Evolutionary conservation across 2,113 vertebrate genomes (phyloP), one percentile per base, ranked within the genome.

Genomic region (Phyllopteryx taeniolatus): DNA sequence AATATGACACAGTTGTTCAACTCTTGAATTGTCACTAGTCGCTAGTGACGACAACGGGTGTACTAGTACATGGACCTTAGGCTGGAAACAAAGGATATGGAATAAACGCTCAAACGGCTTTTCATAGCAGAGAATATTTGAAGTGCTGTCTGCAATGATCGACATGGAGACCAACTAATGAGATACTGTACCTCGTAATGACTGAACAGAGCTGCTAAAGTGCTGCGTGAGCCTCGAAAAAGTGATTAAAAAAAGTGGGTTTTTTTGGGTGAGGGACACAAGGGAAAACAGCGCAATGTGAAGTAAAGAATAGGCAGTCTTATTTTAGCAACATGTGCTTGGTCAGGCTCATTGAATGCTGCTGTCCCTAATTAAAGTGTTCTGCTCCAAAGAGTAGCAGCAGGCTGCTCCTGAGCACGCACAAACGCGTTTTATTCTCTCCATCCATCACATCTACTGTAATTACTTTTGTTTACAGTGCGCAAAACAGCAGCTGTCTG

Each of bases 381-480:
- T 92, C 88, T 81, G 87, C 91, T 91, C 85, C 77, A 77, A 67
- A 68, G 89, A 84, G 79, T 86, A 78, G 65, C 84, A 82, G 63
- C 83, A 82, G 65, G 78, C 84, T 75, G 83, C 83, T 88, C 87
- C 85, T 87, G 80, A 87, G 83, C 83, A 86, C 79, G 86, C 88
- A 85, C 70, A 89, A 86, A 61, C 83, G 87, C 77, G 70, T 85
- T 88, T 90, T 83, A 75, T 90, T 87, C 83, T 76, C 76, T 89
- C 88, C 80, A 90, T 90, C 86, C 85, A 89, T 88, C 87, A 88
- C 83, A 86, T 87, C 84, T 89, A 85, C 91, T 87, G 90, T 89
- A 91, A 92, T 92, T 90, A 92, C 90, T 85, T 91, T 90, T 91
- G 91, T 92, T 93, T 92, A 92, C 87, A 91, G 84, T 89, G 85